These are phyloP conservation scores for Eospalax fontanierii DNA, from an alignment of 2,797 vertebrate genomes.

Conservation along the genomic window DNA sequence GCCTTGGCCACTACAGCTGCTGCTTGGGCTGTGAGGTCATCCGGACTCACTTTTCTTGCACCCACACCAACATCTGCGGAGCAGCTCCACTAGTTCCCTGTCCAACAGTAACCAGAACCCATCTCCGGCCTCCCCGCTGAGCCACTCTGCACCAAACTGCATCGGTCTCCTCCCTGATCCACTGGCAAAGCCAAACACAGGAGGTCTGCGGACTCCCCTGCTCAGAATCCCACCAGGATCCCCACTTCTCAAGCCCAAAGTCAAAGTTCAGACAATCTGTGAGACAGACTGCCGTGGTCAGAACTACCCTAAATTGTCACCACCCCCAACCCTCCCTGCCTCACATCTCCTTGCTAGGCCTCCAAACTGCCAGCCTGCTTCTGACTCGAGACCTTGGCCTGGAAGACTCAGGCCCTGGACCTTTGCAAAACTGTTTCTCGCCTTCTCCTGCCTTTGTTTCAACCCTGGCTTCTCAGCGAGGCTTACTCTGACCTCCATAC, in stretches of 20 bases:
- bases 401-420: not conserved
- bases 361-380: not conserved
- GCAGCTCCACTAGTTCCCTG: not conserved
- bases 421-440: not conserved
- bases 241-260: not conserved
- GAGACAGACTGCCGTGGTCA: not conserved
- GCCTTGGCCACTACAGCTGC: not conserved
- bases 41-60: not conserved
- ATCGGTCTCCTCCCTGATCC: not conserved
- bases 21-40: not conserved
- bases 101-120: conserved; percentile 7
- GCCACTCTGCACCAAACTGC: not conserved
- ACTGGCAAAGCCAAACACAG: not conserved
- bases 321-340: not conserved
- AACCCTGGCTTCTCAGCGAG: not conserved
- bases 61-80: not conserved
- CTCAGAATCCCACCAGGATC: not conserved
- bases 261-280: not conserved
- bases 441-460: not conserved
- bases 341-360: not conserved
- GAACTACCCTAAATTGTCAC: not conserved
- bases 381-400: not conserved
- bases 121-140: not conserved
- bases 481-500: not conserved
- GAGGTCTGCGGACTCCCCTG: not conserved